These are phyloP conservation scores for Brachypterus glaber DNA, from an alignment of 2,888 invertebrate species.

Conservation along the genomic window DNA sequence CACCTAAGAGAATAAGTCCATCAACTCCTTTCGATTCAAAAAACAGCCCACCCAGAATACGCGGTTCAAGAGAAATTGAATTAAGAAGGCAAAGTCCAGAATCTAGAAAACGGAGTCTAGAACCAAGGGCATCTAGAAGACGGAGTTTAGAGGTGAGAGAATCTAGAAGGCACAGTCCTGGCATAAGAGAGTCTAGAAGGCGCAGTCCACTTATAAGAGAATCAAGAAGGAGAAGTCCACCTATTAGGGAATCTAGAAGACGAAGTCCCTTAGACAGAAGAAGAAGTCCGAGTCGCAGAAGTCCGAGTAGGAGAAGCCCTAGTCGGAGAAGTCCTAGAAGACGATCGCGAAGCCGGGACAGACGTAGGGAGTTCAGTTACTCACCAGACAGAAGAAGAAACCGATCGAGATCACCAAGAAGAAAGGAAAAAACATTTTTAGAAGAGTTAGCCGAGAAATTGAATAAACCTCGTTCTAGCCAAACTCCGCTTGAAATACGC, in stretches of 20 bases:
- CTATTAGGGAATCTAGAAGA: constrained; percentile 2
- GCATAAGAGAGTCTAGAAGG: background rate
- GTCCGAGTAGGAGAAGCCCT: constrained; percentile 1
- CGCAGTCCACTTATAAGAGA: background rate
- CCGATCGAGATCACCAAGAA: constrained; percentile 12
- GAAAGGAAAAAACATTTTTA: constrained; percentile 31
- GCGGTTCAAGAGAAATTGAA: no score
- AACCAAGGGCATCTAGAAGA: background rate
- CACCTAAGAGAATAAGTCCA: constrained; percentile 11
- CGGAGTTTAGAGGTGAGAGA: background rate
- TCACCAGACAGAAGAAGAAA: constrained; percentile 14
- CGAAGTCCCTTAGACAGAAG: constrained; percentile 10
- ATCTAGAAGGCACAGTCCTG: background rate
- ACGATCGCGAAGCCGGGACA: background rate
- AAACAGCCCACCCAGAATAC: no score
- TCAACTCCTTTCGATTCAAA: no score
- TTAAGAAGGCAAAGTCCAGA: background rate
- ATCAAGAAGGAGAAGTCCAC: constrained; percentile 11
- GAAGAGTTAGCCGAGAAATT: constrained; percentile 36
- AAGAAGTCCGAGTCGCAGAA: constrained; percentile 13
- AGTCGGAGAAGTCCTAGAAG: background rate
- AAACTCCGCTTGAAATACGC: constrained; percentile 3
- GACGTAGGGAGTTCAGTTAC: constrained; percentile 16
- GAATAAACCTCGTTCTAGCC: constrained; percentile 19
- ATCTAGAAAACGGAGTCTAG: background rate